Base-by-base conservation (phyloP, 1,140 invertebrate genomes). In the Heliconius nattereri region DNA sequence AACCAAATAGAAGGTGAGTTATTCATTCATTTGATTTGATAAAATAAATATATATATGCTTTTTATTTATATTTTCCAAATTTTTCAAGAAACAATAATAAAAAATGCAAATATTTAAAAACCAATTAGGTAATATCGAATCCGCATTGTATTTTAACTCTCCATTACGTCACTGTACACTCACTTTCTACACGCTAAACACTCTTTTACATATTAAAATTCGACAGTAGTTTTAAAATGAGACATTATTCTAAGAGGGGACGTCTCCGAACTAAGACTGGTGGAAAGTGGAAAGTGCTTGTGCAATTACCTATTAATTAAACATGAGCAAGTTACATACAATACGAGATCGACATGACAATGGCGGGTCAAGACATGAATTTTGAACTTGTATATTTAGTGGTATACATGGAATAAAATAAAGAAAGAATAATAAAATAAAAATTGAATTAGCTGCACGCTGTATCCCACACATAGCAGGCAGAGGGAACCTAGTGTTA, bases 1-100 rank as follows among this genome's bases (percentile, higher is more conserved):
- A 93, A 94, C 80, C 93, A 95, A 83, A 89, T 96, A 66, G 90
- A 94, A 77, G 95, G 95, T 96, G 86, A 91, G 85, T 6, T 49
- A n/a, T 20, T 75, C 16, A 45, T 3, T 45, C 2, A 45, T 0
- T 45, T 13, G n/a, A 16, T n/a, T n/a, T n/a, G 13, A 40, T 40
- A 40, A 40, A 40, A 40, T 40, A 9, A 13, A 0, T 13, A 2
- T 13, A 13, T 40, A 13, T 13, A 40, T 13, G 13, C 37, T 40
- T 40, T 40, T 11, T 40, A 9, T 5, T 45, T 3, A 0, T 16
- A 5, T 16, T 13, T 45, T 16, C 0, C n/a, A 40, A 45, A 3
- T 40, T 45, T 3, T 54, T 54, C 13, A 54, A n/a, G 52, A 20
- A 70, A 29, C 13, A 11, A 70, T 32, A 9, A 23, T 7, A 60